Conservation (phyloP, 2,797 vertebrate genomes). For the Melanotaenia trifasciata region DNA sequence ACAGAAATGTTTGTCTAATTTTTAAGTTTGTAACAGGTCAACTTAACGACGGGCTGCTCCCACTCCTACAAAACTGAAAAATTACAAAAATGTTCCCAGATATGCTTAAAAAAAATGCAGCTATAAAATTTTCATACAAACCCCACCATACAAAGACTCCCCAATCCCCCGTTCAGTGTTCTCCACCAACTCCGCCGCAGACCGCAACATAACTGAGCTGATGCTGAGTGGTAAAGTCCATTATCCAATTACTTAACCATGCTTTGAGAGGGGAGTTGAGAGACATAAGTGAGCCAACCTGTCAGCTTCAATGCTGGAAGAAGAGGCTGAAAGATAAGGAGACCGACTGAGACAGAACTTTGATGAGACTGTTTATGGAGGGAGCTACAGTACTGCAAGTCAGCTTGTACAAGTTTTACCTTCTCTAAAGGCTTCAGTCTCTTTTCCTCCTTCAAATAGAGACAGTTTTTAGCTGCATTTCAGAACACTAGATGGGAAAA, state of each 20-base stretch:
- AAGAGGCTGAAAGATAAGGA: conserved; percentile 52
- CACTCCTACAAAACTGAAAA: conserved; percentile 61
- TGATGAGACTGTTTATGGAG: conserved; percentile 19
- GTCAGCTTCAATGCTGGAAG: conserved; percentile 66
- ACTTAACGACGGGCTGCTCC: conserved; percentile 36
- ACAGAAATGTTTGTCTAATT: conserved; percentile 30
- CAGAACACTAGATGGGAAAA: conserved; percentile 7
- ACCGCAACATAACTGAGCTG: conserved; percentile 70
- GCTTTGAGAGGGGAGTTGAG: conserved; percentile 66
- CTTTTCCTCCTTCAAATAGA: conserved; percentile 10
- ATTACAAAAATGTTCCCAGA: conserved; percentile 47
- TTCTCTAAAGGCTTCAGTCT: conserved; percentile 13
- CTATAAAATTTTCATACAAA: conserved; percentile 81
- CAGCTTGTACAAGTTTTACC: conserved; percentile 16
- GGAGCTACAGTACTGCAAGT: conserved; percentile 38
- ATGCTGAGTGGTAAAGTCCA: conserved; percentile 71
- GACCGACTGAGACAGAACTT: conserved; percentile 22
- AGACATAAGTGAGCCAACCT: conserved; percentile 73
- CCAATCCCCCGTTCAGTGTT: conserved; percentile 42
- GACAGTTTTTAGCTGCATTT: conserved; percentile 57
- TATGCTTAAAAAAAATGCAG: conserved; percentile 54
- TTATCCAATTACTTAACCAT: conserved; percentile 74
- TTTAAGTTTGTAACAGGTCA: conserved; percentile 12
- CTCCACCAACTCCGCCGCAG: conserved; percentile 58
- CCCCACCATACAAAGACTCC: conserved; percentile 72